Evolutionary conservation across 2,797 vertebrate species (phyloP).

Genomic region (Molossus alvarezi): DNA sequence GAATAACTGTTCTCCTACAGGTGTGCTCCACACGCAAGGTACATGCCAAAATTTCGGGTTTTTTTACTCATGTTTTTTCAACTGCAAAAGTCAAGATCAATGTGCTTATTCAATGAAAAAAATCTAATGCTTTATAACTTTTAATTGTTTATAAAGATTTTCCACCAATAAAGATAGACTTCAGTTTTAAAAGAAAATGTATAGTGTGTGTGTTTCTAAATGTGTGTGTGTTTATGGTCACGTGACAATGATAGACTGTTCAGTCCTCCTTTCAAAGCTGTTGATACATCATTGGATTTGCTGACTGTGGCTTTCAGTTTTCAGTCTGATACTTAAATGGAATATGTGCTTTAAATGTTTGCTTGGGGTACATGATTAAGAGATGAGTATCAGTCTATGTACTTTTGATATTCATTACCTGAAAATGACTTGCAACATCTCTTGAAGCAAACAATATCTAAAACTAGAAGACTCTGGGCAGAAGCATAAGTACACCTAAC

Average conservation of each 20-base stretch:
- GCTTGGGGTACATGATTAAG: not conserved
- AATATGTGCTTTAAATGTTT: not conserved
- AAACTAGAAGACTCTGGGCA: not conserved
- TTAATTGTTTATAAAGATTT: constrained; percentile 4
- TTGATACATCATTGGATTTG: not conserved
- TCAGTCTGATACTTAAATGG: not conserved
- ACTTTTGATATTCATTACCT: constrained; percentile 29
- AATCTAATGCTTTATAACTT: not conserved
- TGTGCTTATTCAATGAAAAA: not conserved
- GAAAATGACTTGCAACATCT: not conserved
- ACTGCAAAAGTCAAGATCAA: not conserved
- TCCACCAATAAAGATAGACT: not conserved
- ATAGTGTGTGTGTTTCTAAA: not conserved
- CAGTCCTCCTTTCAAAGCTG: not conserved
- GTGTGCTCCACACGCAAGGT: not conserved
- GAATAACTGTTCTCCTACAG: constrained; percentile 35
- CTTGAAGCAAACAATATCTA: not conserved
- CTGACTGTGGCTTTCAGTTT: not conserved
- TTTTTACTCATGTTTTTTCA: not conserved
- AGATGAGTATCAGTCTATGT: not conserved
- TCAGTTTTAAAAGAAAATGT: constrained; percentile 51
- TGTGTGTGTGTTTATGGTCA: not conserved
- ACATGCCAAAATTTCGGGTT: not conserved
- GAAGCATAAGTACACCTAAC: not conserved
- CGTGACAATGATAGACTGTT: not conserved